Base-by-base conservation (phyloP, 2,888 invertebrate species). In the Cheilosia vernalis region DNA sequence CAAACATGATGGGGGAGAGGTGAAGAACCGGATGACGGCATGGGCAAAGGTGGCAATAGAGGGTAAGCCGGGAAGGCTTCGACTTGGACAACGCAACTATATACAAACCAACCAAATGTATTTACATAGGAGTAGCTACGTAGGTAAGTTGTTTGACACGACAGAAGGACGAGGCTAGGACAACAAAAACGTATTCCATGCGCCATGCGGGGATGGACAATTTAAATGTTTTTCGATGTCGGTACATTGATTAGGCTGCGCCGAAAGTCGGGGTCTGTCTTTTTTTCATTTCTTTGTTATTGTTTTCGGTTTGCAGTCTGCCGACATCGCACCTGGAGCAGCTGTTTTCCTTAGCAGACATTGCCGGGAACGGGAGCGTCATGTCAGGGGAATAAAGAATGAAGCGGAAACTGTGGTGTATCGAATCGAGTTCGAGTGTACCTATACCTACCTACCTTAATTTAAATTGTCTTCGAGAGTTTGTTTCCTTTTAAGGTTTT, bases 21-120 rank as follows among this genome's bases (percentile, higher is more conserved):
- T 67, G 76, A 80, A 67, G 74, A 80, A 67, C 69, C 78, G 55
- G 69, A 63, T 37, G 61, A 76, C n/a, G 67, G 67, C 63, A 49
- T 17, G 49, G 42, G 66, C 2, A 33, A 37, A 24, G 5, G 37
- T 33, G 51, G 64, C 9, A 33, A 4, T 40, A 30, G 60, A 7
- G 55, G 33, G 40, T 19, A 17, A 40, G 37, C 10, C 13, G 17
- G n/a, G 17, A 17, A 17, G 7, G 17, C 44, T 17, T 44, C 19
- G 21, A 27, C 30, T 13, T 13, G 4, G 13, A 37, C 13, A 37
- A 13, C 37, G 37, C 10, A 1, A 37, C 10, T 6, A 21, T 21
- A 0, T 2, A 37, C 13, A 13, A 37, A n/a, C n/a, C n/a, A 17
- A 42, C 63, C 37, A 17, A 33, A 27, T 27, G 30, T 64, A 74